These are phyloP conservation scores for Amphiduros pacificus DNA, from an alignment of 2,888 invertebrate genomes.

Conservation along the genomic window DNA sequence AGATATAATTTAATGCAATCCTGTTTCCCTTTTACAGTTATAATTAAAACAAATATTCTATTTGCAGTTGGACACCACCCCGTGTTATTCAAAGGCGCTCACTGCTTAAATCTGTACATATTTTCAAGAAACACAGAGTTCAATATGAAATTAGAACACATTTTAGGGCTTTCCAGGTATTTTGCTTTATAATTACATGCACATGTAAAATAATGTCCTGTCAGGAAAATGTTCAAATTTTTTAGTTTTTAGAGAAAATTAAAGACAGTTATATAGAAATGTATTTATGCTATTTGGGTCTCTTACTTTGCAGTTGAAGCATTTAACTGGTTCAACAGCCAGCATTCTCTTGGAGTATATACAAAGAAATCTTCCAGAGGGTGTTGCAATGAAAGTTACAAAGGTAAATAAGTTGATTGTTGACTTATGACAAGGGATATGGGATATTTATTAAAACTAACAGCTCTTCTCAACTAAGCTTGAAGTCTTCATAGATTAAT, in stretches of 20 bases:
- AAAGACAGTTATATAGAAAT: background rate
- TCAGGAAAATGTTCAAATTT: background rate
- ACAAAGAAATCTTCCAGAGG: constrained; percentile 95
- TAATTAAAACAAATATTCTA: no score
- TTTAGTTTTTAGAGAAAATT: background rate
- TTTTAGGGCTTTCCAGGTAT: constrained; percentile 75
- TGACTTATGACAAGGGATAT: background rate
- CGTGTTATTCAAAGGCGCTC: constrained; percentile 79
- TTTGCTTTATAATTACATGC: background rate
- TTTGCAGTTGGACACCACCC: constrained; percentile 72
- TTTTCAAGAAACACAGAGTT: constrained; percentile 76
- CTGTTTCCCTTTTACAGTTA: no score
- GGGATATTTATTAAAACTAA: background rate
- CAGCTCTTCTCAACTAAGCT: background rate
- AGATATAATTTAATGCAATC: no score
- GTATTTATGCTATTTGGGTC: background rate
- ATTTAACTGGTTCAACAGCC: constrained; percentile 91
- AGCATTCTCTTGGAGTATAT: constrained; percentile 95
- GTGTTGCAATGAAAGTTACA: constrained; percentile 81
- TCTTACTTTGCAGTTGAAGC: constrained; percentile 65
- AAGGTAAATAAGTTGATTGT: constrained; percentile 17
- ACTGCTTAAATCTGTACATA: constrained; percentile 81
- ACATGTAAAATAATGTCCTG: background rate
- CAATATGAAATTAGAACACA: constrained; percentile 96
- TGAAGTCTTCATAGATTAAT: background rate